Evolutionary conservation across 2,797 vertebrate genomes (phyloP).

Genomic region (Myotis daubentonii): DNA sequence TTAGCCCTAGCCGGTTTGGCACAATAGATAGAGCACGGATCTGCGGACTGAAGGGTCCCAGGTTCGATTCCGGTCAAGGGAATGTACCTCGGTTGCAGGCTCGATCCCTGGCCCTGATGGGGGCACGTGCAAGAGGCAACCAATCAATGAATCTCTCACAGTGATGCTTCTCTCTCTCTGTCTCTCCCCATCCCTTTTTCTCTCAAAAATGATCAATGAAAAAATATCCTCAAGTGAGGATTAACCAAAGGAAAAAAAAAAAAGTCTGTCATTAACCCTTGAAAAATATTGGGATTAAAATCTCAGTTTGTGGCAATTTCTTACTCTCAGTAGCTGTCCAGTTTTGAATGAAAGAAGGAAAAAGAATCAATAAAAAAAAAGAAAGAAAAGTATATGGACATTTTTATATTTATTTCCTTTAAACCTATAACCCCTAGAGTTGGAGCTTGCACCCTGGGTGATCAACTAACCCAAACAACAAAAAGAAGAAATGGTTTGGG

Average conservation of each 20-base stretch:
- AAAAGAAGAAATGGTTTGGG: neutral
- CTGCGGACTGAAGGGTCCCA: fast-evolving
- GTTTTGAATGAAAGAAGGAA: neutral
- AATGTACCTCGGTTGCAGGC: neutral
- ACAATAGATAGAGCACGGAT: neutral
- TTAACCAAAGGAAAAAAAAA: neutral
- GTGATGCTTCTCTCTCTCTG: neutral
- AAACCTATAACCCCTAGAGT: neutral
- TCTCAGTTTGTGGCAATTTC: neutral
- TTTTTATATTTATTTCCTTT: neutral
- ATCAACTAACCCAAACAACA: neutral
- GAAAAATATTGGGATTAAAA: neutral
- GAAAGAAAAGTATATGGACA: no score
- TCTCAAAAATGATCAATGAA: neutral
- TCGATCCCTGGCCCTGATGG: neutral
- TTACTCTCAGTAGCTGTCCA: neutral
- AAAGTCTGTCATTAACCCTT: neutral
- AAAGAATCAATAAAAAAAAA: no score
- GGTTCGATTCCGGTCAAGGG: neutral
- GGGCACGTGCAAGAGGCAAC: neutral
- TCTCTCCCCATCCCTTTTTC: neutral
- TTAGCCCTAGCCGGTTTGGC: neutral
- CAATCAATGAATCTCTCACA: neutral
- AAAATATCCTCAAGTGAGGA: neutral
- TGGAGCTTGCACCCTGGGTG: neutral